Conservation (phyloP, 2,113 vertebrate genomes). For the Madoqua kirkii region DNA sequence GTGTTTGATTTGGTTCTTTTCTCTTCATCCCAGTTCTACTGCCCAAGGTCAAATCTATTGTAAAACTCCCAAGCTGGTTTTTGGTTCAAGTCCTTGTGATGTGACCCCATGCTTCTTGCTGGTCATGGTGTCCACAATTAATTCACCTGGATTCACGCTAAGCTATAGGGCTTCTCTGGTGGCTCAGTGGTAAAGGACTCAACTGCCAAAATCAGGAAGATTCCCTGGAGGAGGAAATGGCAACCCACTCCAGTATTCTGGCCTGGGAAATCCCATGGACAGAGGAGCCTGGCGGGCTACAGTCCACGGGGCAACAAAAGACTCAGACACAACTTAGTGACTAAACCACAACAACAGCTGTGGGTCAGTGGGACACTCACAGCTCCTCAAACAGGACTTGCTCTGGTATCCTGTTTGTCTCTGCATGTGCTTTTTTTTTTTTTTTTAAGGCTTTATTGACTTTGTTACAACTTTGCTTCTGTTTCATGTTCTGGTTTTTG, state of each 20-base stretch:
- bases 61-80: fast-evolving
- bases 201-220: neutral
- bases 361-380: fast-evolving
- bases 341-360: neutral
- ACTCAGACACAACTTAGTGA: neutral
- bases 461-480: neutral
- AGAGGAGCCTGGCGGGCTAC: neutral
- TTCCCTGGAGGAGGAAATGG: neutral
- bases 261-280: neutral
- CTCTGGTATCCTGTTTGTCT: neutral
- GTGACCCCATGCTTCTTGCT: neutral
- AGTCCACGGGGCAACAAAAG: neutral
- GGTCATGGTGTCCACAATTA: fast-evolving
- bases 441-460: neutral
- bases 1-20: neutral
- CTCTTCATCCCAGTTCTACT: neutral
- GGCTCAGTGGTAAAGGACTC: neutral
- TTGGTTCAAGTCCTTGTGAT: neutral
- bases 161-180: neutral
- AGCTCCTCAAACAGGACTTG: neutral
- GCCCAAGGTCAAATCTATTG: neutral
- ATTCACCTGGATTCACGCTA: fast-evolving
- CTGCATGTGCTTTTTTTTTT: neutral
- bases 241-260: neutral
- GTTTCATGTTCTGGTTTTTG: neutral